Base-by-base conservation (phyloP, 2,797 vertebrate genomes). In the Platyrinchus mystaceus region DNA sequence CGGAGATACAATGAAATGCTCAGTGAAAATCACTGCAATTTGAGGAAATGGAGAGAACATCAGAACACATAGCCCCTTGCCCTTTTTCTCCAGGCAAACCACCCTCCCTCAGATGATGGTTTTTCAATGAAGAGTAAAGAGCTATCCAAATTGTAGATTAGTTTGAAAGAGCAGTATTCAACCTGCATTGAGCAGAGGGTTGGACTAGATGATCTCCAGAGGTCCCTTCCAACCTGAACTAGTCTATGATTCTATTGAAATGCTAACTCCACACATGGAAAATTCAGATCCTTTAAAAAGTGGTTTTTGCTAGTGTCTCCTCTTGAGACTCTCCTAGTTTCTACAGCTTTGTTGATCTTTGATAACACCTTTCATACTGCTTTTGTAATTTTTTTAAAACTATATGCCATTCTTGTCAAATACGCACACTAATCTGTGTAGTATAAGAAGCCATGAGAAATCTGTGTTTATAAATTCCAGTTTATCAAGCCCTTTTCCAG, bases 311-410 rank as follows among this genome's bases (percentile, higher is more conserved):
- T 27, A 37, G 8, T 37, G n/a, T 92, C 44, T 94, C 27, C 43
- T 85, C 44, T 77, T 77, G 60, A 77, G 71, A 24, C 44, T n/a
- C n/a, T n/a, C n/a, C n/a, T 84, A 26, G 13, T 87, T 91, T 89
- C 71, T 70, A 39, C 20, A 47, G 52, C 75, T 89, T 87, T 94
- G 49, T 76, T 87, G 49, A 39, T 46, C 52, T 87, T 84, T 84
- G 46, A 37, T 83, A 84, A 58, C 66, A 74, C 26, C 46, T 93
- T 87, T 76, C 18, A 7, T 60, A 43, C 20, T 74, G 30, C 19
- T 77, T 84, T 62, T 90, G 60, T 89, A 90, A 89, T 87, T 76
- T n/a, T 50, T 53, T 86, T 90, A 68, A 82, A 71, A 83, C 30
- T 64, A 0, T 6, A 11, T 70, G 34, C 44, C 22, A 27, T 79